Percentiles rank a stretch among this genome's conserved stretches.
phyloP scores from a whole-genome alignment of 2,113 vertebrate species.

The Sinocyclocheilus anshuiensis region DNA sequence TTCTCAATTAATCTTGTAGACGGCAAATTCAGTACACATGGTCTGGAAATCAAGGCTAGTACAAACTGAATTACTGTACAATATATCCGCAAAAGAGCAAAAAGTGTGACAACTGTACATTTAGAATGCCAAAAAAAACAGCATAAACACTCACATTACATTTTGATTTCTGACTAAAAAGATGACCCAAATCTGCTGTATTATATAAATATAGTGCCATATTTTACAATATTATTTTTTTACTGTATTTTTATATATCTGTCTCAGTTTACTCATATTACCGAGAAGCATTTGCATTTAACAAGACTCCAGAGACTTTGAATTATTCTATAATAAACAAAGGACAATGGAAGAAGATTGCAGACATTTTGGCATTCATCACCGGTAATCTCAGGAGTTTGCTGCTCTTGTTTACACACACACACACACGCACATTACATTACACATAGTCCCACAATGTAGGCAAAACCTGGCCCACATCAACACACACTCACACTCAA shows the following conservation, averaged over 20 bases:
- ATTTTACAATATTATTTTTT: too few species aligned
- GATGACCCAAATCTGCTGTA: too few species aligned
- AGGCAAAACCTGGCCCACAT: background rate
- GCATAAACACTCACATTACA: background rate
- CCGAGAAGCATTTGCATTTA: background rate
- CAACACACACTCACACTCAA: background rate
- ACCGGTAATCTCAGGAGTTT: background rate
- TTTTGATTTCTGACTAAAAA: background rate
- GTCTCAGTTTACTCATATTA: background rate
- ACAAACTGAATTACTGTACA: constrained; percentile 1
- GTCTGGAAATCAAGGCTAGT: background rate
- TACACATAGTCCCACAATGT: too few species aligned
- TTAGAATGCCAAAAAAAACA: background rate
- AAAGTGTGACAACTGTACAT: background rate
- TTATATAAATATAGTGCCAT: too few species aligned
- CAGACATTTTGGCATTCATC: constrained; percentile 2
- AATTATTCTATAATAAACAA: background rate
- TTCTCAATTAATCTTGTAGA: background rate
- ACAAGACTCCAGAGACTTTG: too few species aligned
- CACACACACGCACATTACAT: background rate
- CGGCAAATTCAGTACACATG: background rate
- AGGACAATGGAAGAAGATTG: background rate
- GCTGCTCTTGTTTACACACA: background rate
- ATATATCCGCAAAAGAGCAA: background rate
- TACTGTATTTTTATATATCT: background rate